Base-by-base conservation (phyloP, 1,140 invertebrate species). In the Saccostrea cuccullata region DNA sequence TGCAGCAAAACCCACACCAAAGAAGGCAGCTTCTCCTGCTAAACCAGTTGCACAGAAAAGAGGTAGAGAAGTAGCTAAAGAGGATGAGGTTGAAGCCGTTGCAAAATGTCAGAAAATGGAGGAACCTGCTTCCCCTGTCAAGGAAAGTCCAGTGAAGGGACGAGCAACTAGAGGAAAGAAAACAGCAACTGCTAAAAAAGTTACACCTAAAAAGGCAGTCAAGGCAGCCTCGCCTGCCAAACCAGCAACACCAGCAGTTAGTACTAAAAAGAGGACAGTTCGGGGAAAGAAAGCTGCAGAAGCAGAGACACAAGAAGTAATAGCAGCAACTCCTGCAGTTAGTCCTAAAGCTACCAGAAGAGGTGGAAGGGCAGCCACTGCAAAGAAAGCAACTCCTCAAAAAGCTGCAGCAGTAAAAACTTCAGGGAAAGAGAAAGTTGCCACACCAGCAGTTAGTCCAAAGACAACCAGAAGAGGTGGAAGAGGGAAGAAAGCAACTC, bases 131-230 rank as follows among this genome's bases (percentile, higher is more conserved):
- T 20, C 47, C 55, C 84, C 84, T 55, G 20, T 17, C 5, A 85
- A 85, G n/a, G n/a, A 23, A 5, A 56, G 55, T 82, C 67, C 86
- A 15, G 86, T 40, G 55, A 77, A 87, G 73, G 40, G 47, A 86
- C 64, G 60, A 55, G 70, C 73, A 77, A 87, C 60, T 55, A 87
- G 88, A 64, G 88, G 88, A 20, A 84, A 26, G 77, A 47, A 23
- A 73, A 23, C 30, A 47, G 56, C 26, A 36, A 30, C 30, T 20
- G 58, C n/a, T 17, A 84, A 67, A 64, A 9, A 36, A 84, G 47
- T 82, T 73, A 5, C 40, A 55, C 56, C 83, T n/a, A 88, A 88
- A 60, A 73, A 84, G 20, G 60, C 64, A 20, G 23, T 15, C 17
- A 67, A 30, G 20, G 13, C 23, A 13, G 85, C 30, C n/a, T 40